Conservation (phyloP, 2,113 vertebrate species). For the Planiliza haematocheilus region DNA sequence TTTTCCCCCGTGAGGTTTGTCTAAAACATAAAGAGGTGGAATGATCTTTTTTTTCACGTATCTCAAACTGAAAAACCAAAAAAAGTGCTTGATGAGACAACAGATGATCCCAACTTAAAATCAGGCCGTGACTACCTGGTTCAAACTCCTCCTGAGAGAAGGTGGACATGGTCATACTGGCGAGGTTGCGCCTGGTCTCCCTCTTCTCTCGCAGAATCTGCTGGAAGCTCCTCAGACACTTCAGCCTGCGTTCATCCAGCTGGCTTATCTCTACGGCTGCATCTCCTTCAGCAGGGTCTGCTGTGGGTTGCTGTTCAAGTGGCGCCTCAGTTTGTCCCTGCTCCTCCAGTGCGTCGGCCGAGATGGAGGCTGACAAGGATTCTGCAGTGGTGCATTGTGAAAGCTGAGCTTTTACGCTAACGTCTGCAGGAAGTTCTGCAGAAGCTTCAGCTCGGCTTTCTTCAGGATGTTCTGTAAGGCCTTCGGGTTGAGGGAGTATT, state of each 20-base stretch:
- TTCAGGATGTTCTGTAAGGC: conserved; percentile 36
- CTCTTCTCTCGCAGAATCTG: conserved; percentile 92
- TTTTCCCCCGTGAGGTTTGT: no score
- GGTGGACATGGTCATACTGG: conserved; percentile 86
- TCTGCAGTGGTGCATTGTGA: conserved; percentile 62
- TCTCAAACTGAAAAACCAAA: background rate
- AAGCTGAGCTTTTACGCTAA: conserved; percentile 25
- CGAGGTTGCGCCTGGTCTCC: conserved; percentile 88
- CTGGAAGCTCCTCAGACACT: conserved; percentile 93
- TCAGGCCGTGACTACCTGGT: conserved; percentile 83
- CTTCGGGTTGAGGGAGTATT: conserved; percentile 30
- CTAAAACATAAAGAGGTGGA: no score
- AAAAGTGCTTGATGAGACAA: conserved; percentile 1
- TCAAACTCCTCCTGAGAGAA: conserved; percentile 86
- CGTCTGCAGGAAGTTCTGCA: conserved; percentile 21
- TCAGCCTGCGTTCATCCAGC: conserved; percentile 88
- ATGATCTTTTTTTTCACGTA: no score
- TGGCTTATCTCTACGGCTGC: conserved; percentile 52
- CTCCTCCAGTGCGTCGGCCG: conserved; percentile 33
- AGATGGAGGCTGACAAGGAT: conserved; percentile 46
- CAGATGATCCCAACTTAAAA: background rate
- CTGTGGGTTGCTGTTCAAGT: background rate
- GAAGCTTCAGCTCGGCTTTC: conserved; percentile 5
- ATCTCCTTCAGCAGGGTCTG: conserved; percentile 31
- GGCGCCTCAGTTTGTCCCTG: conserved; percentile 13